These are phyloP conservation scores for Anastatus disparis DNA, from an alignment of 1,140 invertebrate species.

Conservation along the genomic window DNA sequence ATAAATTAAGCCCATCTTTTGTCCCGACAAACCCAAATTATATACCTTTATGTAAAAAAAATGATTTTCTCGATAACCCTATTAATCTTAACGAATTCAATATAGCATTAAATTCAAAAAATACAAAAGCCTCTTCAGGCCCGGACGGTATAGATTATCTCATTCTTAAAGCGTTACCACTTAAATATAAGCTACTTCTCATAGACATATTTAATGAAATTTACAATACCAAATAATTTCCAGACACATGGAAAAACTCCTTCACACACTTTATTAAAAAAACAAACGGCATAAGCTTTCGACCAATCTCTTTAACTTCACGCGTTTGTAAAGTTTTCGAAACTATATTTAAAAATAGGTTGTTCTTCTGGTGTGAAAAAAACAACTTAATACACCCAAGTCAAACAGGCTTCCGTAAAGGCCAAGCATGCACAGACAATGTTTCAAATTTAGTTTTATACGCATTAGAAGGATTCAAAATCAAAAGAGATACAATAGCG, in stretches of 20 bases:
- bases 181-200: not conserved
- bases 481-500: no score
- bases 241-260: not conserved
- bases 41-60: not conserved
- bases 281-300: not conserved
- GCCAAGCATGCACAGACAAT: not conserved
- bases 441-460: not conserved
- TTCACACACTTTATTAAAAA: not conserved
- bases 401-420: not conserved
- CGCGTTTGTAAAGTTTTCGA: not conserved
- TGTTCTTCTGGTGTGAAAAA: not conserved
- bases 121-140: not conserved
- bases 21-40: not conserved
- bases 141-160: not conserved
- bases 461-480: no score
- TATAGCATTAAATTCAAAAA: not conserved
- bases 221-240: not conserved
- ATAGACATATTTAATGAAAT: slow-evolving; percentile 2
- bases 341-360: not conserved
- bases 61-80: not conserved
- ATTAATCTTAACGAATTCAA: not conserved
- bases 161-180: not conserved
- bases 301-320: not conserved
- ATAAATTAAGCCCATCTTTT: not conserved
- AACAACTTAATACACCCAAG: not conserved